Base-by-base conservation (phyloP, 2,888 invertebrate species). In the Lissocephala sabroskyi region DNA sequence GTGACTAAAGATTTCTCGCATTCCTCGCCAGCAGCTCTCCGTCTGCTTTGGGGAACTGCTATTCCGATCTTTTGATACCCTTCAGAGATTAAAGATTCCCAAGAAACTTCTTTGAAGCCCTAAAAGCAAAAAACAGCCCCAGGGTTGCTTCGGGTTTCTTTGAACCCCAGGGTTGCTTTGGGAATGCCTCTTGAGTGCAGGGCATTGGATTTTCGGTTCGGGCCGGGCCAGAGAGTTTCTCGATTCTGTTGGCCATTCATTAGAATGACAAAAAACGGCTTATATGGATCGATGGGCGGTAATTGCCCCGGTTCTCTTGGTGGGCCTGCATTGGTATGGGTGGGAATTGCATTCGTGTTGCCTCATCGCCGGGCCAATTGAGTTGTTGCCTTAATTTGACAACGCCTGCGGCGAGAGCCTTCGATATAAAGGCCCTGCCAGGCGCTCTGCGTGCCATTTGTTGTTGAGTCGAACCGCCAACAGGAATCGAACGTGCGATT, bases 381-480 rank as follows among this genome's bases (percentile, higher is more conserved):
- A 55, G 58, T 44, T 62, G 56, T 56, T 49, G 54, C 49, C 59
- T 56, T 56, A 58, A 62, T 47, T 48, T 28, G 54, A 29, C 54
- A 56, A 47, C 44, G 44, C 44, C 45, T 41, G 9, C 49, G 45
- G 58, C 33, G 77, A 65, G 56, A 62, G 62, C 45, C 58, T 55
- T 56, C 56, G 54, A 77, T 82, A 82, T 80, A 82, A 83, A 83
- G 79, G 76, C 76, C 59, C 45, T 48, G 56, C 65, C 57, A 49
- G 41, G 49, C 57, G 54, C 60, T 63, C 67, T 56, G 57, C 65
- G 65, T 79, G 79, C 80, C 80, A 82, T 83, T 82, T 82, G 82
- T 80, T 80, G 80, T 82, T 79, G 79, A 82, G 79, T 81, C 70
- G 67, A 65, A 80, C 64, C 76, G 80, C 76, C 82, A 77, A 67